These are phyloP conservation scores for Agrochola litura DNA, from an alignment of 2,888 invertebrate genomes.

Conservation along the genomic window DNA sequence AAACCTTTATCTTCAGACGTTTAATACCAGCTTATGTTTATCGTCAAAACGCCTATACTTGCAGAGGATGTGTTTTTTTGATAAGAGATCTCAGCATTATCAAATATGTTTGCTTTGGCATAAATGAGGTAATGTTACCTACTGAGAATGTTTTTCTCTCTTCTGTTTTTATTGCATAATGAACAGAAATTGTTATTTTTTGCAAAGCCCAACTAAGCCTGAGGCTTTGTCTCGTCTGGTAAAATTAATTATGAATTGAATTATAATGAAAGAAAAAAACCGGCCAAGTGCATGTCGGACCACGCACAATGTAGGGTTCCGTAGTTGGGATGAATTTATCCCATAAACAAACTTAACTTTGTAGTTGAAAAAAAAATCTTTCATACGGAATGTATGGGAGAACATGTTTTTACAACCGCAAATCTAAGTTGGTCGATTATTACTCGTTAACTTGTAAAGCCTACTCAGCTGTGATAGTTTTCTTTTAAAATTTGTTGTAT, in stretches of 20 bases:
- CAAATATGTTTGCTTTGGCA: conserved; percentile 35
- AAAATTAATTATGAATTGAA: not conserved
- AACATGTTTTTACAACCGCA: no score
- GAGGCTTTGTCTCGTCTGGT: not conserved
- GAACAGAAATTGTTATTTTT: not conserved
- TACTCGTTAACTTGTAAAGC: no score
- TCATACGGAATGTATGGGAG: no score
- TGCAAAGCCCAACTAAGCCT: not conserved
- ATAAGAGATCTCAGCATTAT: conserved; percentile 51
- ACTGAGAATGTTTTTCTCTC: not conserved
- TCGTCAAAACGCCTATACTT: conserved; percentile 42
- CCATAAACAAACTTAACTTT: no score
- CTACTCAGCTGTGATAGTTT: no score
- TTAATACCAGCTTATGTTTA: conserved; percentile 46
- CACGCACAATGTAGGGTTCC: no score
- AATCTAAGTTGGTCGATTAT: no score
- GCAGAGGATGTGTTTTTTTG: conserved; percentile 37
- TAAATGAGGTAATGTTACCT: conserved; percentile 29
- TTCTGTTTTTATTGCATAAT: not conserved
- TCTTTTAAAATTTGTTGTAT: no score
- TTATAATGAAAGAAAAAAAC: not conserved
- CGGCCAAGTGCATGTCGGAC: no score
- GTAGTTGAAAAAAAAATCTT: no score
- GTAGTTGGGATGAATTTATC: no score
- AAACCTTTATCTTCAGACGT: conserved; percentile 46